phyloP scores from a whole-genome alignment of 2,113 vertebrate species.

The Trogon melanurus region DNA sequence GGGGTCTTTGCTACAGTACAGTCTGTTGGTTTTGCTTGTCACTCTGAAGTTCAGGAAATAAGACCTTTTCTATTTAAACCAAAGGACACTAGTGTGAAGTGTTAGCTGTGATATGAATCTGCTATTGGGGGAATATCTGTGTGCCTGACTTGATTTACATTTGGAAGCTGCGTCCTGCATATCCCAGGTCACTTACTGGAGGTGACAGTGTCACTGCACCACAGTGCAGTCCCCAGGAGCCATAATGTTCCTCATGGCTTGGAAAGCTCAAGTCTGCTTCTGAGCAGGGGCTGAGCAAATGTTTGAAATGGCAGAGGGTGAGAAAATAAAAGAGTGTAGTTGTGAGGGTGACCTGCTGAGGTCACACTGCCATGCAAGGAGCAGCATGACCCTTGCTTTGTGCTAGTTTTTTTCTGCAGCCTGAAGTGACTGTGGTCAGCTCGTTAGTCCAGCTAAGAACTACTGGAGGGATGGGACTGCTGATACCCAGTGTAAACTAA shows the following conservation, averaged over 20 bases:
- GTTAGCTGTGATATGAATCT: background rate
- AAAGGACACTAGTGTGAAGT: background rate
- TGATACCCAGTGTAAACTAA: background rate
- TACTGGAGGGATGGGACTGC: background rate
- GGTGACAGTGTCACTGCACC: background rate
- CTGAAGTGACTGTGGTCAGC: background rate
- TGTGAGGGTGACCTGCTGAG: background rate
- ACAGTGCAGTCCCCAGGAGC: background rate
- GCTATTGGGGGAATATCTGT: background rate
- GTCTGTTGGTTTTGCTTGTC: background rate
- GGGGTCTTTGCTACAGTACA: background rate
- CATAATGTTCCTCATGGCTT: background rate
- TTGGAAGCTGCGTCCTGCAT: background rate
- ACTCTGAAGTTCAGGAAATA: background rate
- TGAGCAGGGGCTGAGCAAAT: background rate
- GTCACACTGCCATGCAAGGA: background rate
- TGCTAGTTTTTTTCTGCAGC: background rate
- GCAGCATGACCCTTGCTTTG: background rate
- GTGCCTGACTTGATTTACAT: background rate
- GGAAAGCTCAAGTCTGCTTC: background rate
- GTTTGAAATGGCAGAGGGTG: background rate
- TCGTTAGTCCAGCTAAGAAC: background rate
- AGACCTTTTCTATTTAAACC: background rate
- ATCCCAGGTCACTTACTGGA: background rate
- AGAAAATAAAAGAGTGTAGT: background rate